phyloP scores from a whole-genome alignment of 2,113 vertebrate genomes.

The Procavia capensis region DNA sequence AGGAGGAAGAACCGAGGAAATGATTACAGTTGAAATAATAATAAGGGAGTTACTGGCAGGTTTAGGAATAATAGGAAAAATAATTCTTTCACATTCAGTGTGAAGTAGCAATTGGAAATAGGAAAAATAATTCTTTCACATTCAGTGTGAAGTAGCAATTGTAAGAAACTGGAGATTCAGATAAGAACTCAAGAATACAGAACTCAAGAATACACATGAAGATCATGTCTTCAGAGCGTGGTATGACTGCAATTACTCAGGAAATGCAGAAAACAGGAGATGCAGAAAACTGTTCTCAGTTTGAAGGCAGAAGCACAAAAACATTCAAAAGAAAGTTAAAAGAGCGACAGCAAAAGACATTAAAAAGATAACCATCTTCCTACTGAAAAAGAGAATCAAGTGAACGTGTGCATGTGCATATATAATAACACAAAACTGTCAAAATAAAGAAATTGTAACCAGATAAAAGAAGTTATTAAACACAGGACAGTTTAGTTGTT shows the following conservation, averaged over 20 bases:
- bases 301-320: slow-evolving; percentile 36
- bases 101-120: too few species aligned
- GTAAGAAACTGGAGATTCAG: slow-evolving; percentile 14
- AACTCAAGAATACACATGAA: slow-evolving; percentile 21
- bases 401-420: not conserved
- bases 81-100: not conserved
- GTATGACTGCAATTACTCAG: slow-evolving; percentile 15
- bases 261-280: slow-evolving; percentile 23
- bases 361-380: not conserved
- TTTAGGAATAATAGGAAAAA: slow-evolving; percentile 45
- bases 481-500: not conserved
- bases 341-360: slow-evolving; percentile 21
- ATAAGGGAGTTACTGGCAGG: slow-evolving; percentile 23
- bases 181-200: slow-evolving; percentile 8
- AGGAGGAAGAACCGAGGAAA: not conserved
- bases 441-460: slow-evolving; percentile 50
- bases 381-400: not conserved
- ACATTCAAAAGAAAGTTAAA: slow-evolving; percentile 39
- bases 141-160: not conserved
- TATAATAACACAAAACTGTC: slow-evolving; percentile 12
- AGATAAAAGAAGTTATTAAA: slow-evolving; percentile 19
- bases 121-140: slow-evolving; percentile 19
- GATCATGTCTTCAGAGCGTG: not conserved
- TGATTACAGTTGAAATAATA: not conserved
- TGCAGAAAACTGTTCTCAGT: not conserved